Conservation (phyloP, 2,797 vertebrate species). For the Molossus alvarezi region DNA sequence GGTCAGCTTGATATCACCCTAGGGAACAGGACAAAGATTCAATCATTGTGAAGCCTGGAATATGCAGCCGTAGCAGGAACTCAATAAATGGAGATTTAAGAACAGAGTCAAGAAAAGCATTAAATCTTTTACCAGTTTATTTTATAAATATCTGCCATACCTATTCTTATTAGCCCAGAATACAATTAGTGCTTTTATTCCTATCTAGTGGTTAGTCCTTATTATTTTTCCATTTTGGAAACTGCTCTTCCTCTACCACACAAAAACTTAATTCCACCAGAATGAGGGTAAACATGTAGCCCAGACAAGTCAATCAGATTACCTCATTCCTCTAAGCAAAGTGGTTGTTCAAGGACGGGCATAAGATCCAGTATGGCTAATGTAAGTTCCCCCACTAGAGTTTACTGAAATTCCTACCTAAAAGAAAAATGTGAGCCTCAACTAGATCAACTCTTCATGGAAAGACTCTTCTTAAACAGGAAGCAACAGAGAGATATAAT, state of each 20-base stretch:
- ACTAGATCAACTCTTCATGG: background rate
- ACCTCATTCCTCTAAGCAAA: background rate
- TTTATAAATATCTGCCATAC: background rate
- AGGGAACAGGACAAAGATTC: background rate
- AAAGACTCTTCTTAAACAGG: background rate
- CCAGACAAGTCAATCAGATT: background rate
- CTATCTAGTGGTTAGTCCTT: background rate
- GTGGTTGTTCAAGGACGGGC: background rate
- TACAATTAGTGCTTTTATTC: background rate
- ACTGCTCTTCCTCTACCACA: background rate
- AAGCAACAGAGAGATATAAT: background rate
- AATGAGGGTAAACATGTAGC: background rate
- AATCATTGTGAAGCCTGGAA: background rate
- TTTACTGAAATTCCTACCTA: background rate
- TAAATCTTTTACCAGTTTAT: background rate
- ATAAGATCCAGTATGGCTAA: background rate
- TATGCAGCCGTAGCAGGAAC: background rate
- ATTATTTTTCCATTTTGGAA: conserved; percentile 23
- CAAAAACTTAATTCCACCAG: background rate
- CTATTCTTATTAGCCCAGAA: background rate
- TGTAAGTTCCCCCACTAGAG: background rate
- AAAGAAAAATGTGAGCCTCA: background rate
- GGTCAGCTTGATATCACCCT: background rate
- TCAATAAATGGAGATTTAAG: background rate
- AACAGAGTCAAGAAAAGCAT: background rate